Evolutionary conservation across 2,888 invertebrate genomes (phyloP).

Genomic region (Platycheirus albimanus): DNA sequence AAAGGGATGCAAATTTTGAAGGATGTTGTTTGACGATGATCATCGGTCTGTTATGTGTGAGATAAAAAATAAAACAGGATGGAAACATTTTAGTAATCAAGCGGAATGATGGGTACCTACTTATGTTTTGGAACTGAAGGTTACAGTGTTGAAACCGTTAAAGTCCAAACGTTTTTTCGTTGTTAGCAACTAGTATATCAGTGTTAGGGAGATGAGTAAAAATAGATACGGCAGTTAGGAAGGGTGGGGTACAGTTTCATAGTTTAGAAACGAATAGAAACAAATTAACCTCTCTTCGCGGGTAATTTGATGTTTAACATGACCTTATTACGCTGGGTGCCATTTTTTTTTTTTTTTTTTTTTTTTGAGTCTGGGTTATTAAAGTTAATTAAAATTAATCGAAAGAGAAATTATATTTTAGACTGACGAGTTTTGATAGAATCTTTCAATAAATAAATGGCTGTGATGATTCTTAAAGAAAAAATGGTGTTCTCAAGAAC

Average conservation of each 20-base stretch:
- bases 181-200: neutral
- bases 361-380: too few relatives aligned
- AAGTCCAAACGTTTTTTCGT: neutral
- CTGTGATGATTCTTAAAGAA: too few relatives aligned
- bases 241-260: too few relatives aligned
- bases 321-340: too few relatives aligned
- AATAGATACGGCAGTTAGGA: neutral
- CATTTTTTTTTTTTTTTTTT: too few relatives aligned
- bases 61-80: conserved; percentile 71
- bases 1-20: conserved; percentile 65
- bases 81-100: conserved; percentile 4
- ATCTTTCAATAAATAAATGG: too few relatives aligned
- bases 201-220: too few relatives aligned
- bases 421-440: too few relatives aligned
- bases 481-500: too few relatives aligned
- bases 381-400: too few relatives aligned
- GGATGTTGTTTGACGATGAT: conserved; percentile 49
- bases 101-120: conserved; percentile 23
- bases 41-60: conserved; percentile 45
- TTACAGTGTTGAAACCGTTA: conserved; percentile 36
- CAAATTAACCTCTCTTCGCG: neutral
- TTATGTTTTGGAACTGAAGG: neutral
- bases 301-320: neutral
- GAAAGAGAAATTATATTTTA: too few relatives aligned
- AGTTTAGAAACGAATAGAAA: neutral